These are phyloP conservation scores for Eristalis pertinax DNA, from an alignment of 2,888 invertebrate species.

Conservation along the genomic window DNA sequence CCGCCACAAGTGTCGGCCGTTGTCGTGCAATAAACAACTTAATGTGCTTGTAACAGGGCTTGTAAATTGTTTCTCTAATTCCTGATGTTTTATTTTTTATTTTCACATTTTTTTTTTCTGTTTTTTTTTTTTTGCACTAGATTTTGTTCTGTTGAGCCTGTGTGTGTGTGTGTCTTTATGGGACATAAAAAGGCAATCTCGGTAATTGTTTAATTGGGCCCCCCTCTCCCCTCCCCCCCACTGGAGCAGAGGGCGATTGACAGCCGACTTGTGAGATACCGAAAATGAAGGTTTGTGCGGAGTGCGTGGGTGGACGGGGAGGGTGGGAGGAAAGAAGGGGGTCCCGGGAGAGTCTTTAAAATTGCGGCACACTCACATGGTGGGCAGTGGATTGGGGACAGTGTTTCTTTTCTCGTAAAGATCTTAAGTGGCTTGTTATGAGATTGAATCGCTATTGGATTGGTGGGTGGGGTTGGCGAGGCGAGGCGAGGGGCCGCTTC, in stretches of 20 bases:
- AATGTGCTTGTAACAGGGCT: constrained; percentile 54
- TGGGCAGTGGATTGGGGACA: background rate
- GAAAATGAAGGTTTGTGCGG: background rate
- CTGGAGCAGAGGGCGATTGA: constrained; percentile 21
- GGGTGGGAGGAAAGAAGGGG: background rate
- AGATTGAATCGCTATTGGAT: background rate
- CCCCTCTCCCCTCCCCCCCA: background rate
- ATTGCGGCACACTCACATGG: background rate
- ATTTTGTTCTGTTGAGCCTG: background rate
- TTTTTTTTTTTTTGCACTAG: constrained; percentile 18
- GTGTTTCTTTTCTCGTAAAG: background rate
- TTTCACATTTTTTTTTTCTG: background rate
- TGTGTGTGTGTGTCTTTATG: constrained; percentile 22
- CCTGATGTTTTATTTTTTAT: background rate
- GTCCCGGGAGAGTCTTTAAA: background rate
- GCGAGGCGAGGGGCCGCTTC: no score
- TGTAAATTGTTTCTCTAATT: constrained; percentile 40
- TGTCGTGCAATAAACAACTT: constrained; percentile 62
- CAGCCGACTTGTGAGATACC: constrained; percentile 15
- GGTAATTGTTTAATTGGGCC: constrained; percentile 59
- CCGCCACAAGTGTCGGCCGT: constrained; percentile 59
- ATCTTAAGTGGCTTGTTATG: background rate
- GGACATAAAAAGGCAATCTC: constrained; percentile 51
- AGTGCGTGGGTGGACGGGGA: background rate
- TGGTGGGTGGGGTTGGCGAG: background rate